Conservation (phyloP, 2,113 vertebrate species). For the Zosterops pallidus region DNA sequence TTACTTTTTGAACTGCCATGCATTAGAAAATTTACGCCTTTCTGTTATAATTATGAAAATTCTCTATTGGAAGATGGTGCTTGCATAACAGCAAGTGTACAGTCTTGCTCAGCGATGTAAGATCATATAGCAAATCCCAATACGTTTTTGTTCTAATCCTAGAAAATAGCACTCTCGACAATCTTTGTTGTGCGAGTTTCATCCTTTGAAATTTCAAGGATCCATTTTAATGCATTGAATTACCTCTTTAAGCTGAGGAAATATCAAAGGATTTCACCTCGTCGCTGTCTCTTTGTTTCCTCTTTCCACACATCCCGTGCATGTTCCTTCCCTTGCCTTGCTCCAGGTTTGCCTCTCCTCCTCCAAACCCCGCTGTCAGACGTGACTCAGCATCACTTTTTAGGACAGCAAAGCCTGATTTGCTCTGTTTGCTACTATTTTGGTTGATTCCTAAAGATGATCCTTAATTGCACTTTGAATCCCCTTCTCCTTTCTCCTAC, state of each 20-base stretch:
- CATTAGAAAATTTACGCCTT: slow-evolving; percentile 93
- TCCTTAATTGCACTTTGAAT: background rate
- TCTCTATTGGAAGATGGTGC: slow-evolving; percentile 80
- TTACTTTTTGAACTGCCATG: slow-evolving; percentile 95
- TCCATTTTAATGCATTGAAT: slow-evolving; percentile 27
- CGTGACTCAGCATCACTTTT: background rate
- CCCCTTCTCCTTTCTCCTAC: background rate
- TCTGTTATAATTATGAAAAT: slow-evolving; percentile 95
- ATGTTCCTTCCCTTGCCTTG: background rate
- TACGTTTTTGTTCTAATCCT: slow-evolving; percentile 60
- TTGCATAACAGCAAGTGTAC: slow-evolving; percentile 79
- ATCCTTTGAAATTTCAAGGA: slow-evolving; percentile 66
- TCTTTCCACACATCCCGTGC: slow-evolving; percentile 16
- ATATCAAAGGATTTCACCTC: slow-evolving; percentile 39
- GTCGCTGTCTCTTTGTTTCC: slow-evolving; percentile 51
- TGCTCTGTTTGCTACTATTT: background rate
- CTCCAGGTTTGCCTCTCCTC: background rate
- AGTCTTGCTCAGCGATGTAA: background rate
- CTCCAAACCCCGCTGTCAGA: background rate
- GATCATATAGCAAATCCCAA: slow-evolving; percentile 32
- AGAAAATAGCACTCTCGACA: slow-evolving; percentile 45
- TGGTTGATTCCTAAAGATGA: background rate
- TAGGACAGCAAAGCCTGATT: background rate
- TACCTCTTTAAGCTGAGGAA: slow-evolving; percentile 55
- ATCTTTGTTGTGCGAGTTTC: slow-evolving; percentile 61